Base-by-base conservation (phyloP, 2,888 invertebrate genomes). In the Stramonita haemastoma region DNA sequence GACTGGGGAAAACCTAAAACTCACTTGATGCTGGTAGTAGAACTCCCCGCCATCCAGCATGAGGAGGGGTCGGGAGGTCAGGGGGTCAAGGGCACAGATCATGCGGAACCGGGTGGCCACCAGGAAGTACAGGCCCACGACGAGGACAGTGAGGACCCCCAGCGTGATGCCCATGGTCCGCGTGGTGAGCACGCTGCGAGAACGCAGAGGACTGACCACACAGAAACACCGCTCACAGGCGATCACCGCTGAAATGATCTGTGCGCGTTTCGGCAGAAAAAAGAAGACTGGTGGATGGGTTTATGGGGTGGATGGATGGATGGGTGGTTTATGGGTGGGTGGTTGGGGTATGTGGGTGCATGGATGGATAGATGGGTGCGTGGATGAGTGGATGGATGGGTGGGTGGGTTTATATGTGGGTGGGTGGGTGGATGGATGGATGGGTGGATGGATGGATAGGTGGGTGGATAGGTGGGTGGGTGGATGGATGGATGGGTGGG, bases 161-260 rank as follows among this genome's bases (percentile, higher is more conserved):
- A 84, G n/a, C 26, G 57, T 84, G 84, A 57, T 29, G 17, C n/a
- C 56, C 84, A 84, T 84, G n/a, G 84, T 84, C n/a, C 84, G 84
- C 1, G 84, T 84, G 56, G 84, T 56, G 22, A 84, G 84, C 13
- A 84, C 29, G 57, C 22, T 1, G 22, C 57, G 84, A n/a, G 84
- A 84, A 26, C 84, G 84, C n/a, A 84, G 84, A 46, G 84, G 84
- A 84, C 84, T 84, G 84, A 84, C 57, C 56, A 84, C 84, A 57
- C 84, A 84, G 84, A 84, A 84, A 57, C 84, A 57, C 26, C 84
- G 46, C 56, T 84, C 84, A 57, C 84, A n/a, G 84, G 84, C 84
- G n/a, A 84, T 84, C 56, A 84, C 57, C 22, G 84, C 84, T 17
- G 84, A 84, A 17, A 56, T 34, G 19, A 84, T 13, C 84, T 84